These are phyloP conservation scores for Cricetomys ansorgei DNA, from an alignment of 2,113 vertebrate genomes.

Conservation along the genomic window DNA sequence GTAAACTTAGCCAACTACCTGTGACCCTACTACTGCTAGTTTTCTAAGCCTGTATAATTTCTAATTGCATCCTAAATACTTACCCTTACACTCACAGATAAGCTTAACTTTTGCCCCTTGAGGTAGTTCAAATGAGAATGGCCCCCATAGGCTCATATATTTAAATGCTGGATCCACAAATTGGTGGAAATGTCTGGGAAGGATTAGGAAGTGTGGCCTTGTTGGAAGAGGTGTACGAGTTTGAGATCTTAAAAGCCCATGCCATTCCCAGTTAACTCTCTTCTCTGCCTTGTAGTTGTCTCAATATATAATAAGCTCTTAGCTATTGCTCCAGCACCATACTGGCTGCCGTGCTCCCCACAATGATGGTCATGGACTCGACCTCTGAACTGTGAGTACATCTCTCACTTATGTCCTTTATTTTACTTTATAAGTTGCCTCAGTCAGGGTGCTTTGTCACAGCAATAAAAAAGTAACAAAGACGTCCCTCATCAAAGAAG, in stretches of 20 bases:
- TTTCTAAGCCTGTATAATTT: not conserved
- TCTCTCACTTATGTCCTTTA: not conserved
- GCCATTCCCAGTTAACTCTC: not conserved
- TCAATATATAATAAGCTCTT: not conserved
- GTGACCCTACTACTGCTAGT: not conserved
- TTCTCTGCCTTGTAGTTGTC: not conserved
- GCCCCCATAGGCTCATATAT: not conserved
- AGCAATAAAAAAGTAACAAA: not conserved
- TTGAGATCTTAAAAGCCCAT: not conserved
- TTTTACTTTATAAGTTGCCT: not conserved
- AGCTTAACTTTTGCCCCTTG: not conserved
- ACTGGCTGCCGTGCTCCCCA: not conserved
- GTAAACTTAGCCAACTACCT: not conserved
- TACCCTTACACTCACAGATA: not conserved
- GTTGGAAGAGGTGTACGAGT: not conserved
- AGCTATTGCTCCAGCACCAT: not conserved
- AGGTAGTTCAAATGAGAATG: not conserved
- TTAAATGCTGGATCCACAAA: not conserved
- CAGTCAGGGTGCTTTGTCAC: not conserved
- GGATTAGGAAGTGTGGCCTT: not conserved
- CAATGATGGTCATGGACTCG: not conserved
- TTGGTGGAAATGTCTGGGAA: not conserved
- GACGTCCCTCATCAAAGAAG: not conserved
- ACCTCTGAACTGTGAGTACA: not conserved
- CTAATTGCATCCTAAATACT: not conserved